Percentiles rank a stretch among this genome's conserved stretches.
Evolutionary conservation across 2,888 invertebrate genomes (phyloP).

Genomic region (Dorcus hopei): DNA sequence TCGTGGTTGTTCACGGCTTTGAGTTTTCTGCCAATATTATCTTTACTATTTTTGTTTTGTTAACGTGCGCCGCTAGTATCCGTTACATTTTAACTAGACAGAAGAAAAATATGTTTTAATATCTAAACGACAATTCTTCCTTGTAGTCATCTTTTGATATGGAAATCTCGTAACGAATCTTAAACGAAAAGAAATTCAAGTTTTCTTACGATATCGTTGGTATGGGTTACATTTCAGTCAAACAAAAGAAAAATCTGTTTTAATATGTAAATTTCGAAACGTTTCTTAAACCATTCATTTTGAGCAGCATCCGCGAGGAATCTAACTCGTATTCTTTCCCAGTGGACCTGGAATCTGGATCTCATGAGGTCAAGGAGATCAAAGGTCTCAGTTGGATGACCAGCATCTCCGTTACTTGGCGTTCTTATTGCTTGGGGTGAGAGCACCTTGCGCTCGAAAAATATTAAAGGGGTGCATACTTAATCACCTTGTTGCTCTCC

Average conservation of each 20-base stretch:
- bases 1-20: conserved; percentile 13
- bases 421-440: conserved; percentile 2
- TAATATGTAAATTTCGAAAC: too few species aligned
- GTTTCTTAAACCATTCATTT: too few species aligned
- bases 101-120: too few species aligned
- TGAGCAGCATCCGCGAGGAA: not conserved
- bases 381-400: conserved; percentile 11
- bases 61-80: not conserved
- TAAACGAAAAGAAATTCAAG: not conserved
- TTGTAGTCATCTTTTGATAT: conserved; percentile 12
- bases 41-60: conserved; percentile 13
- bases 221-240: not conserved
- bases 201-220: not conserved
- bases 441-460: conserved; percentile 14
- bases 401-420: conserved; percentile 11
- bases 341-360: conserved; percentile 24
- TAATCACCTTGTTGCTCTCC: conserved; percentile 1
- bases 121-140: too few species aligned
- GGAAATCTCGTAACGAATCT: conserved; percentile 5
- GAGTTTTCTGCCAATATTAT: conserved; percentile 29
- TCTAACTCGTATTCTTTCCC: conserved; percentile 23
- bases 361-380: conserved; percentile 11
- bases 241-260: not conserved
- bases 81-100: too few species aligned
- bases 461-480: conserved; percentile 19